phyloP scores from a whole-genome alignment of 1,140 invertebrate species.

The Eubasilissa regina region DNA sequence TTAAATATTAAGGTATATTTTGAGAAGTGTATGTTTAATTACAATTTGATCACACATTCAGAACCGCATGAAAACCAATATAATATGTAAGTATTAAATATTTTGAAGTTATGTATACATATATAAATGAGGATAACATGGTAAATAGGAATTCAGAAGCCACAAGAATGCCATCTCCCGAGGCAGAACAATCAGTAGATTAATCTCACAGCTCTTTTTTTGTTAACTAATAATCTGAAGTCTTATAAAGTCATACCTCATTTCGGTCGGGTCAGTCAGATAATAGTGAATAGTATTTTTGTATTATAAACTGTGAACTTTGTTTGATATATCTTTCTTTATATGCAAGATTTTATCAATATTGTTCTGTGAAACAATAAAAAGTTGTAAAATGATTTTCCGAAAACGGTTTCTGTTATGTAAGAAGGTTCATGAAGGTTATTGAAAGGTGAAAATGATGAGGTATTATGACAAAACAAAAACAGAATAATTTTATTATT shows the following conservation, averaged over 20 bases:
- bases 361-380: slow-evolving; percentile 1
- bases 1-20: slow-evolving; percentile 22
- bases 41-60: slow-evolving; percentile 40
- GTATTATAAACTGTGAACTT: no score
- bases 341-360: not conserved
- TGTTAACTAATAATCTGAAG: not conserved
- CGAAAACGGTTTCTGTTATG: not conserved
- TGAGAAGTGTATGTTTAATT: slow-evolving; percentile 30
- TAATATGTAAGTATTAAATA: slow-evolving; percentile 29
- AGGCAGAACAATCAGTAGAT: not conserved
- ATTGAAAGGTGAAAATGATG: slow-evolving; percentile 6
- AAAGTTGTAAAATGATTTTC: not conserved
- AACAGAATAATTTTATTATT: not conserved
- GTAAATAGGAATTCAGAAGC: slow-evolving; percentile 39
- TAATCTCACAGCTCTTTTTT: slow-evolving; percentile 3
- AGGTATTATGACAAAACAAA: slow-evolving; percentile 1
- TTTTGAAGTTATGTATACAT: slow-evolving; percentile 31
- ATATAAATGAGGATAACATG: slow-evolving; percentile 18
- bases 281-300: not conserved
- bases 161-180: not conserved
- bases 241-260: not conserved
- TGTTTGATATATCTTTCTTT: not conserved
- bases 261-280: slow-evolving; percentile 25
- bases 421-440: slow-evolving; percentile 8
- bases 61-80: slow-evolving; percentile 20